Percentiles rank a stretch among this genome's conserved stretches.
These are phyloP conservation scores for Atherinosoma microstoma DNA, from an alignment of 2,797 vertebrate species.

Conservation along the genomic window DNA sequence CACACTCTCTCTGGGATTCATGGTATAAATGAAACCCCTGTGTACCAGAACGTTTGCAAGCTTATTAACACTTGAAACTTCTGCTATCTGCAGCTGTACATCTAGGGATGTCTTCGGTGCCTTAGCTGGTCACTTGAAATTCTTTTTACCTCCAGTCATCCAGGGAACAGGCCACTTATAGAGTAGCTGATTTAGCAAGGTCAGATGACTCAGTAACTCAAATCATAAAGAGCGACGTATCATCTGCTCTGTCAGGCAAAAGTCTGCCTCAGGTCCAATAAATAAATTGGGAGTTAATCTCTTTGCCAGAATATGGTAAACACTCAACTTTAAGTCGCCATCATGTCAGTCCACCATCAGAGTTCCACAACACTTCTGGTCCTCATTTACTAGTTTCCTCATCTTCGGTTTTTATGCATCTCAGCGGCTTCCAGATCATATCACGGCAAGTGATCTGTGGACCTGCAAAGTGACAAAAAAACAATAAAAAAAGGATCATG, in stretches of 20 bases:
- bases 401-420: slow-evolving; percentile 32
- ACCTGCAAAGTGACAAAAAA: slow-evolving; percentile 30
- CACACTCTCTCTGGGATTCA: slow-evolving; percentile 83
- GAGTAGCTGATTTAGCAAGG: slow-evolving; percentile 55
- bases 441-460: background rate
- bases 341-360: slow-evolving; percentile 20
- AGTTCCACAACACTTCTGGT: slow-evolving; percentile 25
- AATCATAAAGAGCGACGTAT: slow-evolving; percentile 25
- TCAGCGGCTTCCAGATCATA: slow-evolving; percentile 30
- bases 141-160: slow-evolving; percentile 60
- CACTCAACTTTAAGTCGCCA: slow-evolving; percentile 33
- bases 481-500: slow-evolving; percentile 28
- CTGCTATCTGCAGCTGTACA: slow-evolving; percentile 76
- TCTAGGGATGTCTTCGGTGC: slow-evolving; percentile 56
- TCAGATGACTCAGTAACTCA: slow-evolving; percentile 36
- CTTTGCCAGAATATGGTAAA: slow-evolving; percentile 14
- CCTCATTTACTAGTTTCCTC: slow-evolving; percentile 43
- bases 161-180: slow-evolving; percentile 51
- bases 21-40: slow-evolving; percentile 54
- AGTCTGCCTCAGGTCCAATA: background rate
- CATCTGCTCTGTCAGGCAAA: slow-evolving; percentile 27
- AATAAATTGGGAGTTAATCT: slow-evolving; percentile 15
- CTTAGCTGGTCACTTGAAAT: slow-evolving; percentile 49
- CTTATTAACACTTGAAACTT: slow-evolving; percentile 51
- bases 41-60: slow-evolving; percentile 43